These are phyloP conservation scores for Chaetops frenatus DNA, from an alignment of 2,113 vertebrate species.

Conservation along the genomic window DNA sequence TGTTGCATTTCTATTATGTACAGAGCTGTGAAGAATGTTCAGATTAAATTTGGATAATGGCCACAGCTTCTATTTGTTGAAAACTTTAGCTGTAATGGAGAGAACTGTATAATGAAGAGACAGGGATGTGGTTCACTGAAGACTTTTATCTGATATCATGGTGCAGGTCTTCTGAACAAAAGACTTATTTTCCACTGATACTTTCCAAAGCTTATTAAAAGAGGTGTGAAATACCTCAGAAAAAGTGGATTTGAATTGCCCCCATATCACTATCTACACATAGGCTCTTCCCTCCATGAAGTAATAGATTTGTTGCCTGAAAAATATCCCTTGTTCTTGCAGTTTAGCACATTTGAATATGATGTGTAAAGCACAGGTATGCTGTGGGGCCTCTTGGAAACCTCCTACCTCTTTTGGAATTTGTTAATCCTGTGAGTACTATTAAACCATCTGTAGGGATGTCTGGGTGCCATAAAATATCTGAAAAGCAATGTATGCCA, in stretches of 20 bases:
- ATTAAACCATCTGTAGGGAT: not conserved
- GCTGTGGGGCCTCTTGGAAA: not conserved
- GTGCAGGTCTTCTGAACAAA: not conserved
- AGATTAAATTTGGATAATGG: not conserved
- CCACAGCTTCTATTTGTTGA: not conserved
- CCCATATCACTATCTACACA: no score
- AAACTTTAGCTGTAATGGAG: not conserved
- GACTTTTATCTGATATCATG: not conserved
- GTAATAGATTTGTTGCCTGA: not conserved
- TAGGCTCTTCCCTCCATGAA: not conserved
- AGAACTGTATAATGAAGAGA: not conserved
- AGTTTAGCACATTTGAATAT: not conserved
- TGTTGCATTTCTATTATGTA: not conserved
- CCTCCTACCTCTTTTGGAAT: not conserved
- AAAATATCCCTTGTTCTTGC: not conserved
- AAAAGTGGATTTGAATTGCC: not conserved
- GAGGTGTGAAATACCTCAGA: not conserved
- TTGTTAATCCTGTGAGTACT: not conserved
- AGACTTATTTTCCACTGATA: not conserved
- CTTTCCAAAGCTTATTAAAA: not conserved
- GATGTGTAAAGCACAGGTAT: not conserved
- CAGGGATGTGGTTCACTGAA: not conserved
- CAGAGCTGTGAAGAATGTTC: not conserved
- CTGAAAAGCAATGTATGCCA: not conserved
- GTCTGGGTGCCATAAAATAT: not conserved